Conservation (phyloP, 1,140 invertebrate species). For the Plectus sambesii region DNA sequence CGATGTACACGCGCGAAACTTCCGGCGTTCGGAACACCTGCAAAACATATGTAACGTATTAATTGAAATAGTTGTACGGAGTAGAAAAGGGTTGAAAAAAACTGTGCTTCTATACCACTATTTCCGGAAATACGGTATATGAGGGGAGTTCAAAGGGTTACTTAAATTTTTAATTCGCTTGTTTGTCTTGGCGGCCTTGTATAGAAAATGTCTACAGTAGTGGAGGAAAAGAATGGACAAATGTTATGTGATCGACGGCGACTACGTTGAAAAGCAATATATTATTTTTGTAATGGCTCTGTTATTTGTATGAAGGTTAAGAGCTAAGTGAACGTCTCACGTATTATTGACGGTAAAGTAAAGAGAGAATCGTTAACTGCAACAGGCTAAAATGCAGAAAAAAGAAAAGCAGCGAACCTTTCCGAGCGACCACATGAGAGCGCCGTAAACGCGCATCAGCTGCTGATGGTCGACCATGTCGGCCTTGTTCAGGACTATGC, state of each 20-base stretch:
- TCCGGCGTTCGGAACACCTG: conserved; percentile 44
- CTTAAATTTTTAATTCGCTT: too few species aligned
- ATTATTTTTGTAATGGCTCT: too few species aligned
- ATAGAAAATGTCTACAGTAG: too few species aligned
- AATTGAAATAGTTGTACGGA: conserved; percentile 8
- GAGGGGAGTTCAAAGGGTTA: too few species aligned
- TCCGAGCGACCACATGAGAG: conserved; percentile 22
- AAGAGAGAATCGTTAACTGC: not conserved
- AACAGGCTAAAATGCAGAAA: conserved; percentile 4
- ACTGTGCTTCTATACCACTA: not conserved
- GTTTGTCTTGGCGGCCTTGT: too few species aligned
- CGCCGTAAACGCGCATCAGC: conserved; percentile 50
- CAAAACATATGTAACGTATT: conserved; percentile 9
- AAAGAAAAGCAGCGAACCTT: conserved; percentile 16
- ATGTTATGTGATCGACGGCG: too few species aligned
- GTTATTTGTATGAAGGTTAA: too few species aligned
- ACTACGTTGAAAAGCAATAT: too few species aligned
- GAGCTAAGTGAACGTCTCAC: too few species aligned
- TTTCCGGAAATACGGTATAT: too few species aligned
- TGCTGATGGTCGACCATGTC: conserved; percentile 18
- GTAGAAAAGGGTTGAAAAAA: not conserved
- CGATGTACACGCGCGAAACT: conserved; percentile 24
- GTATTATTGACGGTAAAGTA: too few species aligned
- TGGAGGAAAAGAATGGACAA: too few species aligned
- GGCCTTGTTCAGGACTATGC: conserved; percentile 46